phyloP scores from a whole-genome alignment of 2,113 vertebrate genomes.

The Redunca redunca region DNA sequence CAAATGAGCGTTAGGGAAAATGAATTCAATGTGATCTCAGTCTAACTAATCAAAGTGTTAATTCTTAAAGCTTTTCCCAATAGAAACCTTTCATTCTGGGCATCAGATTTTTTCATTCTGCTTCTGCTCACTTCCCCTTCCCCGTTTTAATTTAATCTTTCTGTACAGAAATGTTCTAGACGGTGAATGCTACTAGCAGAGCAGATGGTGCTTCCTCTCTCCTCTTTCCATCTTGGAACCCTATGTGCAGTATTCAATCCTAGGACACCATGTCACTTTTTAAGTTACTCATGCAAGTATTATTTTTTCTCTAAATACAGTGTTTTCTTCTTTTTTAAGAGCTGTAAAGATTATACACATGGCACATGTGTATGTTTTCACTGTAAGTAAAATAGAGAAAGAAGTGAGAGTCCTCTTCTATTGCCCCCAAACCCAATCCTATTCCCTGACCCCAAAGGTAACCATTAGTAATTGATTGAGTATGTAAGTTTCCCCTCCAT shows the following conservation, averaged over 20 bases:
- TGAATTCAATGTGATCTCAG: not conserved
- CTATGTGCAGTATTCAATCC: not conserved
- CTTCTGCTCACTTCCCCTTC: not conserved
- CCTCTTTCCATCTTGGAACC: not conserved
- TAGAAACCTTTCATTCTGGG: not conserved
- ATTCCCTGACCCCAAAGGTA: not conserved
- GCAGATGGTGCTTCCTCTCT: not conserved
- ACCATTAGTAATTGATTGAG: not conserved
- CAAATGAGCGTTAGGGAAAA: not conserved
- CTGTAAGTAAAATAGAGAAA: not conserved
- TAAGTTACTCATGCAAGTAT: not conserved
- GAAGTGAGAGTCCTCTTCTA: not conserved
- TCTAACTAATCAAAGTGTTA: not conserved
- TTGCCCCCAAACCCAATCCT: not conserved
- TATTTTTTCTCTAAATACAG: not conserved
- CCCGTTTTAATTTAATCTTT: not conserved
- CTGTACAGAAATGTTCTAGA: not conserved
- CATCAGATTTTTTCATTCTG: not conserved
- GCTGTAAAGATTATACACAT: not conserved
- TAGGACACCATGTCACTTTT: not conserved
- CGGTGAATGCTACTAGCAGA: not conserved
- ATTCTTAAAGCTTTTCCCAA: not conserved
- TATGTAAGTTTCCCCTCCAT: conserved; percentile 29
- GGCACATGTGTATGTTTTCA: not conserved
- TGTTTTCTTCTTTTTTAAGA: not conserved